Evolutionary conservation across 1,140 invertebrate genomes (phyloP).

Genomic region (Drosophila watanabei): DNA sequence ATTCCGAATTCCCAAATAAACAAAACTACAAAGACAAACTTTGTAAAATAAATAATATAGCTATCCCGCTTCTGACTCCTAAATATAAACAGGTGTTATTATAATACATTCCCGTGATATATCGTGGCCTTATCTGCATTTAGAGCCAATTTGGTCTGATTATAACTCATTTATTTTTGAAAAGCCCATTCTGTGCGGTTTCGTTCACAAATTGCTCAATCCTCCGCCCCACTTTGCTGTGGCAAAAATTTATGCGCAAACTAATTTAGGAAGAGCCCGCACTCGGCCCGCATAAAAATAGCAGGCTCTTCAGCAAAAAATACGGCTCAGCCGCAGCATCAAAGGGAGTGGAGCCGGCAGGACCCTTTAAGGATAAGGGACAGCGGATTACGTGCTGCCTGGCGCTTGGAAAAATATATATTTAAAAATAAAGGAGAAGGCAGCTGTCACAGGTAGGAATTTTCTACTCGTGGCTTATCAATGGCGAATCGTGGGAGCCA

Average conservation of each 20-base stretch:
- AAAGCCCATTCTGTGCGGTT: neutral
- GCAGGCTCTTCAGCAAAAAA: conserved; percentile 40
- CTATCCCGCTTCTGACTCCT: neutral
- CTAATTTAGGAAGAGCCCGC: conserved; percentile 67
- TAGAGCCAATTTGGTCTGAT: neutral
- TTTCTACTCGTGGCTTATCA: conserved; percentile 49
- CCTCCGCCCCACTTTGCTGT: conserved; percentile 29
- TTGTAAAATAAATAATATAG: neutral
- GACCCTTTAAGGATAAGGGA: conserved; percentile 46
- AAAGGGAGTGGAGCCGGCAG: conserved; percentile 61
- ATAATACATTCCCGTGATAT: neutral
- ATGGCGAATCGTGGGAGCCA: conserved; percentile 37
- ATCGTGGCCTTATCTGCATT: neutral
- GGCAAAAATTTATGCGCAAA: conserved; percentile 72
- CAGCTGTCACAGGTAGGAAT: conserved; percentile 37
- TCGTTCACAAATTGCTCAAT: conserved; percentile 31
- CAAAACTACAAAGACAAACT: neutral
- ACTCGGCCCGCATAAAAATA: conserved; percentile 67
- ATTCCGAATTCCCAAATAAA: neutral
- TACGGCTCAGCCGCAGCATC: conserved; percentile 43
- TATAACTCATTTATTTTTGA: conserved; percentile 15
- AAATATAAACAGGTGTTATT: conserved; percentile 16
- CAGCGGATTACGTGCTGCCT: conserved; percentile 49
- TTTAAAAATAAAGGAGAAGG: conserved; percentile 58
- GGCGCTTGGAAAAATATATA: conserved; percentile 1